Conservation (phyloP, 2,113 vertebrate genomes). For the Lagopus leucura region DNA sequence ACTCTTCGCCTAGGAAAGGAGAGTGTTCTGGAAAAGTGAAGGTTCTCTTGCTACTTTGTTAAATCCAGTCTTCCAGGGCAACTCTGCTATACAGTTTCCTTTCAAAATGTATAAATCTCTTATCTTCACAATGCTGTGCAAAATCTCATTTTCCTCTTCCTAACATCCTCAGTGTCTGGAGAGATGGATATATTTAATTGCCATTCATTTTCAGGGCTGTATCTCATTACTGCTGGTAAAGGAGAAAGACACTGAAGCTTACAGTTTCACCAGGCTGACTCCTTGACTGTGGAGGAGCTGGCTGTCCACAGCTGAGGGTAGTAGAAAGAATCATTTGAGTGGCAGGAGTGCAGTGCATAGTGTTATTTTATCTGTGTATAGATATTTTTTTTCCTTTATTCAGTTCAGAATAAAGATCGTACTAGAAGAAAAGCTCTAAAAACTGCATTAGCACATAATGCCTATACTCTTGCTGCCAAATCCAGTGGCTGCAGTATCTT, state of each 20-base stretch:
- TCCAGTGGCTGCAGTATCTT: neutral
- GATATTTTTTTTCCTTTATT: neutral
- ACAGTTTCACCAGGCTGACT: neutral
- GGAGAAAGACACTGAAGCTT: neutral
- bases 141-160: neutral
- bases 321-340: neutral
- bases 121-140: neutral
- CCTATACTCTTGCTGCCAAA: neutral
- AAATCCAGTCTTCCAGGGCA: neutral
- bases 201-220: neutral
- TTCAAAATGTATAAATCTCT: neutral
- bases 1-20: neutral
- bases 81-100: neutral
- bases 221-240: neutral
- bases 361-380: neutral
- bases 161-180: neutral
- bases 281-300: neutral
- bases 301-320: neutral
- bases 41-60: neutral
- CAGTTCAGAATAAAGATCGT: neutral
- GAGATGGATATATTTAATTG: neutral
- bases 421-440: neutral
- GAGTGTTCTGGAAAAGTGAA: neutral
- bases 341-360: neutral
- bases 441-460: accelerated